Base-by-base conservation (phyloP, 2,888 invertebrate genomes). In the Agrotis puta region DNA sequence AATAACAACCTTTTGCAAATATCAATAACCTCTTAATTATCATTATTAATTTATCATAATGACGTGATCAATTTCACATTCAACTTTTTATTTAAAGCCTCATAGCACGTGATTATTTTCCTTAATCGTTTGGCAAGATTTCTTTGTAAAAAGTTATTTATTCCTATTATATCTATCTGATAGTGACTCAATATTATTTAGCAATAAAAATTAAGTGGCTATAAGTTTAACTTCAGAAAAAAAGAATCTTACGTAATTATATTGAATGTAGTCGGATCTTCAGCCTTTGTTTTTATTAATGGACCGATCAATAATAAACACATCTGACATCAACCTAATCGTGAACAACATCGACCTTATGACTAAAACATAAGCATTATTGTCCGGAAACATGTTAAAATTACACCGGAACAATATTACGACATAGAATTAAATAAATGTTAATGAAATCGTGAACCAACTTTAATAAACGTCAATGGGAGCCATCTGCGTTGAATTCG, bases 361-460 rank as follows among this genome's bases (percentile, higher is more conserved):
- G 3, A 53, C 18, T 22, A 56, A 63, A 82, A 61, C 51, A 62
- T 57, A 64, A 20, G 9, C 24, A 58, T 79, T 66, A 81, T 54
- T 20, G 39, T 54, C 59, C 72, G 82, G 84, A 82, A 77, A 67
- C 51, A 70, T 50, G 20, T 57, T 65, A 70, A 70, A 80, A 85
- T 84, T 74, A 85, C 77, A 78, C 80, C 70, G 70, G 82, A 82
- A 84, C 70, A 75, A 70, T 54, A 78, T 77, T 77, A 74, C 64
- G 11, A 59, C 45, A 77, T 22, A 24, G 47, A 61, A 71, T 72
- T 68, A 70, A 62, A 66, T 64, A 43, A 48, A 69, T 64, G 71
- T 63, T 79, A 83, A 85, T 82, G 74, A 80, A 85, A 72, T 84
- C 84, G 82, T 83, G 84, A 71, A 70, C 62, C 33, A 47, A 45